These are phyloP conservation scores for Dione juno DNA, from an alignment of 2,888 invertebrate genomes.

Conservation along the genomic window DNA sequence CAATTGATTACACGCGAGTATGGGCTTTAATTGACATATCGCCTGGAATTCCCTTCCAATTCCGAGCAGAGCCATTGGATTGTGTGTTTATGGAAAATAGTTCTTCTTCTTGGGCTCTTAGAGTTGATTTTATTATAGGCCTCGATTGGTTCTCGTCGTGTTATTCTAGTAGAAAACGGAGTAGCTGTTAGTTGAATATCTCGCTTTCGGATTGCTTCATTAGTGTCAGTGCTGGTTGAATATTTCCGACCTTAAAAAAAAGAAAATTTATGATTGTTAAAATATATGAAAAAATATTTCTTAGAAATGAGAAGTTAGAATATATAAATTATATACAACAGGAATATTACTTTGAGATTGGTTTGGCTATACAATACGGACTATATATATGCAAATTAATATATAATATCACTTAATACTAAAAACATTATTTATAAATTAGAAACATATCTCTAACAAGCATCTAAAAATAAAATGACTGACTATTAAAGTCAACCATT, in stretches of 20 bases:
- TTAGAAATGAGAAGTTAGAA: conserved; percentile 7
- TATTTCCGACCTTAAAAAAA: conserved; percentile 73
- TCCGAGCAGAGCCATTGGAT: conserved; percentile 57
- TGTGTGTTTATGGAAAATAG: conserved; percentile 54
- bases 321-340: background rate
- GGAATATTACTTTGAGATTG: background rate
- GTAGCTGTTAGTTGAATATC: conserved; percentile 77
- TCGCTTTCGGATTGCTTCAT: conserved; percentile 80
- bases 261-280: conserved; percentile 55
- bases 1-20: conserved; percentile 67
- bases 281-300: conserved; percentile 2
- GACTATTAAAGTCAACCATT: too few relatives aligned
- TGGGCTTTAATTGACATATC: conserved; percentile 76
- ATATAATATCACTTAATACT: too few relatives aligned
- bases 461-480: too few relatives aligned
- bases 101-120: conserved; percentile 56
- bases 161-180: conserved; percentile 70
- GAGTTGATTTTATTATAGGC: conserved; percentile 60
- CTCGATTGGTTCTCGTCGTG: conserved; percentile 64
- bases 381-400: too few relatives aligned
- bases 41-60: conserved; percentile 68
- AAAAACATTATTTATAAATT: too few relatives aligned
- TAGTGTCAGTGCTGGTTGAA: conserved; percentile 72
- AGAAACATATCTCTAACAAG: too few relatives aligned
- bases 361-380: too few relatives aligned